Evolutionary conservation across 2,797 vertebrate genomes (phyloP).

Genomic region (Ctenochaetus hawaiiensis): DNA sequence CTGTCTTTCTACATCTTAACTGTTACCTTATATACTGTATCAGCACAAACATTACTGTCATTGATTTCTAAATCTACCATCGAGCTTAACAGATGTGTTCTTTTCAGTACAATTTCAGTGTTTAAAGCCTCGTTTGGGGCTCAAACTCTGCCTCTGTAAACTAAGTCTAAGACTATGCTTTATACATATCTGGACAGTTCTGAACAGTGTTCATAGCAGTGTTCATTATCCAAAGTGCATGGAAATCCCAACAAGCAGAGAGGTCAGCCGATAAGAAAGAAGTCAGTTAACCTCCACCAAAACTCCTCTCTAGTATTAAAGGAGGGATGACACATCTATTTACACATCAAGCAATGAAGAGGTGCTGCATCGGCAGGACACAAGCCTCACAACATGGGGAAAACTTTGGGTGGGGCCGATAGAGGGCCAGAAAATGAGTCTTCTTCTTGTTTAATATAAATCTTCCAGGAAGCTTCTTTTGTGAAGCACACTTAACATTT

Average conservation of each 20-base stretch:
- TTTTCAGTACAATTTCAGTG: slow-evolving; percentile 43
- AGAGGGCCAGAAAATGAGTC: slow-evolving; percentile 11
- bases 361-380: slow-evolving; percentile 31
- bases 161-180: slow-evolving; percentile 60
- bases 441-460: slow-evolving; percentile 19
- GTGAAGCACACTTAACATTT: slow-evolving; percentile 6
- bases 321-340: slow-evolving; percentile 62
- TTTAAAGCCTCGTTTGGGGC: slow-evolving; percentile 33
- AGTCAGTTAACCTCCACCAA: slow-evolving; percentile 30
- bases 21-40: slow-evolving; percentile 46
- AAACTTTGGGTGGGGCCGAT: slow-evolving; percentile 18
- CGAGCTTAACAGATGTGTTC: slow-evolving; percentile 32
- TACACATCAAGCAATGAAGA: slow-evolving; percentile 60
- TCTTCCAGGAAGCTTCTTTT: slow-evolving; percentile 19
- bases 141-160: slow-evolving; percentile 45
- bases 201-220: slow-evolving; percentile 57
- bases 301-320: slow-evolving; percentile 28
- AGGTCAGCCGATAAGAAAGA: slow-evolving; percentile 26
- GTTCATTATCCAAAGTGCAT: slow-evolving; percentile 67
- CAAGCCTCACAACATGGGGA: slow-evolving; percentile 5
- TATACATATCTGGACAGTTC: slow-evolving; percentile 39
- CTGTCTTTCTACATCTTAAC: slow-evolving; percentile 16
- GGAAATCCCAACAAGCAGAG: slow-evolving; percentile 54
- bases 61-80: slow-evolving; percentile 55
- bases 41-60: slow-evolving; percentile 40